A percentile compares a stretch with the other conserved stretches of the same genome.
phyloP scores from a whole-genome alignment of 1,140 invertebrate genomes.

The Cyphomyrmex costatus region DNA sequence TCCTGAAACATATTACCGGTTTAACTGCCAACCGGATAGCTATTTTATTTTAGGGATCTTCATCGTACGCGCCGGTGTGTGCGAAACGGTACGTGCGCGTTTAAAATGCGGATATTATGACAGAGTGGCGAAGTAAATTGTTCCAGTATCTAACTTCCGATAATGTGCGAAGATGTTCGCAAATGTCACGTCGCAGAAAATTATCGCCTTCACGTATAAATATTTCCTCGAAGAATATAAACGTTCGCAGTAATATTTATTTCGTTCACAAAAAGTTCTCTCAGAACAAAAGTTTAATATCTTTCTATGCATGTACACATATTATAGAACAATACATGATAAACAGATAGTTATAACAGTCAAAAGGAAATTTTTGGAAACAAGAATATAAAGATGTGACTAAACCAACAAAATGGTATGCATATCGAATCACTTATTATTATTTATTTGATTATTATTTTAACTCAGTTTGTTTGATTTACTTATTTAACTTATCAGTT shows the following conservation, averaged over 20 bases:
- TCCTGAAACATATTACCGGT: conserved; percentile 78
- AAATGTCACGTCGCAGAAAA: not conserved
- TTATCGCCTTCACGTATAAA: not conserved
- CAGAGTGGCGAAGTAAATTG: conserved; percentile 33
- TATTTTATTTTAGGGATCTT: conserved; percentile 76
- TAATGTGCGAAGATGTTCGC: not conserved
- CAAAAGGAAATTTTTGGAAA: not conserved
- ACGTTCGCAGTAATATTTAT: too few species aligned
- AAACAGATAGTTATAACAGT: not conserved
- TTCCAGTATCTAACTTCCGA: conserved; percentile 18
- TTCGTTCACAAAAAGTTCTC: not conserved
- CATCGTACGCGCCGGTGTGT: conserved; percentile 51
- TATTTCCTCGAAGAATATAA: not conserved
- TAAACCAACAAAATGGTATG: not conserved
- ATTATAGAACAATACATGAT: too few species aligned
- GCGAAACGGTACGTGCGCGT: conserved; percentile 6
- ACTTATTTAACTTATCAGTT: not conserved
- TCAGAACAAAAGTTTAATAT: not conserved
- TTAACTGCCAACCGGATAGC: conserved; percentile 74
- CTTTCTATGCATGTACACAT: too few species aligned
- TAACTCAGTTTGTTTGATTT: not conserved
- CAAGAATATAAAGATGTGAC: not conserved
- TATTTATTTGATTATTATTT: not conserved
- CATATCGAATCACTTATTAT: not conserved
- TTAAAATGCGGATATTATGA: conserved; percentile 57